phyloP scores from a whole-genome alignment of 2,888 invertebrate genomes.

The Ophioninae sp. region DNA sequence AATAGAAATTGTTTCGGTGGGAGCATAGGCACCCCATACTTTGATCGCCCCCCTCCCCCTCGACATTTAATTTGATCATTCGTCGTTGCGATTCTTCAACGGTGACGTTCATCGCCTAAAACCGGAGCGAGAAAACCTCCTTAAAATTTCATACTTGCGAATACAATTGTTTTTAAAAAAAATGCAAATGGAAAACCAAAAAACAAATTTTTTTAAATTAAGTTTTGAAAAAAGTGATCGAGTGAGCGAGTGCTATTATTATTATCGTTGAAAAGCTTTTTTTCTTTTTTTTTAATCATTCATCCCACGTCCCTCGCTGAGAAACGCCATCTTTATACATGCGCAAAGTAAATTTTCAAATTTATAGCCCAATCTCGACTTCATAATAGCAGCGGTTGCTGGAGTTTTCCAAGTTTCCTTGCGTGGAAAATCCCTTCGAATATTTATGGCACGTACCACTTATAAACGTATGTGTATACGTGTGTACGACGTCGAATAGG shows the following conservation, averaged over 20 bases:
- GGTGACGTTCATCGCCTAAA: neutral
- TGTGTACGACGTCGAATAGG: constrained; percentile 31
- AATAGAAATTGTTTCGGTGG: constrained; percentile 64
- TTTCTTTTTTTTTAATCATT: constrained; percentile 9
- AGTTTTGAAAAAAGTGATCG: too few species aligned
- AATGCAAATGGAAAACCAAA: too few species aligned
- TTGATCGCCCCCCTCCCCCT: constrained; percentile 27
- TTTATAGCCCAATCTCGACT: constrained; percentile 76
- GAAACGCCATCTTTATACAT: constrained; percentile 57
- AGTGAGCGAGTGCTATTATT: too few species aligned
- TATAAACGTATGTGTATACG: constrained; percentile 3
- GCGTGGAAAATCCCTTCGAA: constrained; percentile 31
- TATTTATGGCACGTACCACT: constrained; percentile 26
- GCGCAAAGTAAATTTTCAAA: constrained; percentile 72
- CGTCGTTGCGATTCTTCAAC: constrained; percentile 43
- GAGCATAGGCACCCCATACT: constrained; percentile 28
- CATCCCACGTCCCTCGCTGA: constrained; percentile 52
- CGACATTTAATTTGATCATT: constrained; percentile 63
- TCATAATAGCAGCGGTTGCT: constrained; percentile 66
- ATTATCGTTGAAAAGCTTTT: neutral
- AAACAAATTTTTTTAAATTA: too few species aligned
- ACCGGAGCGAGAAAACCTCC: neutral
- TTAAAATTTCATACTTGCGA: neutral
- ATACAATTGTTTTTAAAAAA: neutral
- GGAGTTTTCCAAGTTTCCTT: constrained; percentile 65